Conservation (phyloP, 2,113 vertebrate species). For the Gopherus evgoodei region DNA sequence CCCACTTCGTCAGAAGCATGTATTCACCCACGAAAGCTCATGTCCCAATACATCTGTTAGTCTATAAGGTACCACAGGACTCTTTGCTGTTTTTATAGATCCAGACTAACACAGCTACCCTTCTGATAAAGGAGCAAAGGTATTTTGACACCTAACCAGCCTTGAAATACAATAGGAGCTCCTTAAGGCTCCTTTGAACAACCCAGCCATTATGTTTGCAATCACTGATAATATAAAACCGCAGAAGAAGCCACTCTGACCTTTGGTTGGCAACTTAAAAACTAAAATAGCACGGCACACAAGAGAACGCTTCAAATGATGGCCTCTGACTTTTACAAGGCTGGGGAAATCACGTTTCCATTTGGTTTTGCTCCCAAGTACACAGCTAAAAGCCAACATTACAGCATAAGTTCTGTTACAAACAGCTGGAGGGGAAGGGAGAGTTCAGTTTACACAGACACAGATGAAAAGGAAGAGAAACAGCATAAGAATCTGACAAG, state of each 20-base stretch:
- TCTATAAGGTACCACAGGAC: too few species aligned
- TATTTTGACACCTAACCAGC: neutral
- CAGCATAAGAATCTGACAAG: neutral
- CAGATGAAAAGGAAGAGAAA: neutral
- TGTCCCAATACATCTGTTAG: too few species aligned
- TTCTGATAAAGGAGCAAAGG: neutral
- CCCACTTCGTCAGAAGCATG: too few species aligned
- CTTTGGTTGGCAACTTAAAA: accelerated
- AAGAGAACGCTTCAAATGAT: neutral
- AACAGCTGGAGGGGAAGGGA: neutral
- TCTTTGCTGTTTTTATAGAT: too few species aligned
- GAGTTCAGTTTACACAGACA: neutral
- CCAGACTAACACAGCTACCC: too few species aligned
- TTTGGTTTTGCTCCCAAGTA: neutral
- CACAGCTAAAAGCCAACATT: neutral
- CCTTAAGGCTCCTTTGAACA: neutral
- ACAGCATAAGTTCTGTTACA: accelerated
- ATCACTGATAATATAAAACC: neutral
- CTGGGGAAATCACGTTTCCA: neutral
- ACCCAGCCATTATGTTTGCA: neutral
- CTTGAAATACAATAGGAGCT: neutral
- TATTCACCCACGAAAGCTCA: too few species aligned
- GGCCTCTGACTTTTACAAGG: neutral
- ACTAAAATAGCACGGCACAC: neutral
- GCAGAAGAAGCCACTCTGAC: neutral